These are phyloP conservation scores for Thalassaphorura encarpata DNA, from an alignment of 1,140 invertebrate genomes.

Conservation along the genomic window DNA sequence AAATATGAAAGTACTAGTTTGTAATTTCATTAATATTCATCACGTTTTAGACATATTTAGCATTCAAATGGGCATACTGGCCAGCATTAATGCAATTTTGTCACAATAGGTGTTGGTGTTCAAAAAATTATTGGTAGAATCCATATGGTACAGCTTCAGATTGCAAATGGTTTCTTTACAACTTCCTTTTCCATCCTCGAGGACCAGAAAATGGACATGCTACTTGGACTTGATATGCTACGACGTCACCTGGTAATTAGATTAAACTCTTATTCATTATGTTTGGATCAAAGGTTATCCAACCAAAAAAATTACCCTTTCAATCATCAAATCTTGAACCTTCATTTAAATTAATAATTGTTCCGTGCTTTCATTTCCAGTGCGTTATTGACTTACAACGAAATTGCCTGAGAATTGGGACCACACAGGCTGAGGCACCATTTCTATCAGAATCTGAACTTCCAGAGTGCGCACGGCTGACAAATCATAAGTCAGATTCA, in stretches of 20 bases:
- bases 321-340: not conserved
- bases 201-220: conserved; percentile 97
- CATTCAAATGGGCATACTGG: no score
- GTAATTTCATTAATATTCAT: no score
- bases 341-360: not conserved
- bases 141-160: conserved; percentile 94
- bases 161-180: conserved; percentile 83
- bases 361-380: conserved; percentile 41
- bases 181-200: conserved; percentile 96
- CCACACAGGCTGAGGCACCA: conserved; percentile 80
- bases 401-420: conserved; percentile 86
- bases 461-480: conserved; percentile 52
- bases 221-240: conserved; percentile 93
- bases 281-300: not conserved
- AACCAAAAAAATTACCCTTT: not conserved
- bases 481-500: conserved; percentile 39
- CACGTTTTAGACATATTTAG: no score
- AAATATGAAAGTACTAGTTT: no score
- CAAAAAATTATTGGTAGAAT: conserved; percentile 92
- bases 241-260: conserved; percentile 74
- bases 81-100: no score
- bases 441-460: conserved; percentile 83
- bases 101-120: conserved; percentile 93
- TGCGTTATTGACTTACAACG: conserved; percentile 87
- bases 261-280: not conserved